Conservation (phyloP, 2,113 vertebrate species). For the Orthochromis indermauri region DNA sequence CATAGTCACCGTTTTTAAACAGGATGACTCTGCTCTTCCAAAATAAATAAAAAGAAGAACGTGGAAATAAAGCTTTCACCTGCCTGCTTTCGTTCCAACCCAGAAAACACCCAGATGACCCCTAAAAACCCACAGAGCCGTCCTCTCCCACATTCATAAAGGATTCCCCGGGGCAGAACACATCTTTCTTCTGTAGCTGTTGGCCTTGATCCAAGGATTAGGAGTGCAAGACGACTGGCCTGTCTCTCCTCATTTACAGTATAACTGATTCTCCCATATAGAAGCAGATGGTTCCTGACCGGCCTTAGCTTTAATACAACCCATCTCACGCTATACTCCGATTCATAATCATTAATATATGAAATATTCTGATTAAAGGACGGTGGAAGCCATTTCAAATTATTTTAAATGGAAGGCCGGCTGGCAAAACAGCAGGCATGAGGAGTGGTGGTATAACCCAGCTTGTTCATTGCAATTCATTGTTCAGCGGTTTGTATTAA, state of each 20-base stretch:
- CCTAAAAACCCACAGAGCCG: background rate
- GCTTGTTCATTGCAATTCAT: background rate
- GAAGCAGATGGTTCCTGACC: slow-evolving; percentile 21
- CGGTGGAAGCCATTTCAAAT: background rate
- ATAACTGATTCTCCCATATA: background rate
- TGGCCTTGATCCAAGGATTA: slow-evolving; percentile 33
- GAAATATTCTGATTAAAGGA: background rate
- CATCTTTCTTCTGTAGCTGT: background rate
- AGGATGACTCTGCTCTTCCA: background rate
- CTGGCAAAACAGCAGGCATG: background rate
- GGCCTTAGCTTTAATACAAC: background rate
- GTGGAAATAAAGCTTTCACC: background rate
- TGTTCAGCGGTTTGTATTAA: background rate
- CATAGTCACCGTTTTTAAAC: background rate
- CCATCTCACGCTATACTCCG: background rate
- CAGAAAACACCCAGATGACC: background rate
- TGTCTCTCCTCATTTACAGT: background rate
- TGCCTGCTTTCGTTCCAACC: background rate
- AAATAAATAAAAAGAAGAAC: background rate
- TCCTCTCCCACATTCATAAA: slow-evolving; percentile 10
- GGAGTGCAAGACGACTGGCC: background rate
- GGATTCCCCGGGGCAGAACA: slow-evolving; percentile 2
- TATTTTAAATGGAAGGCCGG: background rate
- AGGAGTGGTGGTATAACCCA: background rate
- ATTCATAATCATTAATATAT: background rate